These are phyloP conservation scores for Pseudomyrmex flavicornis DNA, from an alignment of 1,140 invertebrate species.

Conservation along the genomic window DNA sequence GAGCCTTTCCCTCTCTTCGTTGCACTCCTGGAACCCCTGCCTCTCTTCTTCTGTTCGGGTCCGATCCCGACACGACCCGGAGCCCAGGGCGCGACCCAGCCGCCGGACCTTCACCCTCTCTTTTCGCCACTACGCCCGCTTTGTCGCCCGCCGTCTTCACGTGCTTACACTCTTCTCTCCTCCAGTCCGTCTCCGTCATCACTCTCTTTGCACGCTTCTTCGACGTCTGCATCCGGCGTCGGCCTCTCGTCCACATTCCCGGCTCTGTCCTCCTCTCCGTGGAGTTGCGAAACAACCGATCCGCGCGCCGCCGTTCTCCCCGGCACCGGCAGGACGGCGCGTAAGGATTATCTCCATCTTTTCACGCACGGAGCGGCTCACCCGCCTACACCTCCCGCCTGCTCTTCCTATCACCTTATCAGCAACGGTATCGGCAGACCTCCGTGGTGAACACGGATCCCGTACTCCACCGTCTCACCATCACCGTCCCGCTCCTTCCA, in stretches of 20 bases:
- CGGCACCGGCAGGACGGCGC: constrained; percentile 35
- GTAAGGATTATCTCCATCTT: constrained; percentile 55
- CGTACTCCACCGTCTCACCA: constrained; percentile 35
- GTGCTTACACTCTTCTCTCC: constrained; percentile 54
- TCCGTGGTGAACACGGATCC: constrained; percentile 27
- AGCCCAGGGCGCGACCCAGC: constrained; percentile 36
- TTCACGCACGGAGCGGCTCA: constrained; percentile 50
- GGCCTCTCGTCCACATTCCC: not conserved
- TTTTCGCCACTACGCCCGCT: constrained; percentile 62
- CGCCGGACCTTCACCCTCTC: constrained; percentile 61
- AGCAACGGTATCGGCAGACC: constrained; percentile 13
- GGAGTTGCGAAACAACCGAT: constrained; percentile 30
- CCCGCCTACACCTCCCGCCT: constrained; percentile 31
- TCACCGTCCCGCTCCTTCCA: constrained; percentile 53
- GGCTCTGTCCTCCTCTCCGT: not conserved
- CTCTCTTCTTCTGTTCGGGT: constrained; percentile 27
- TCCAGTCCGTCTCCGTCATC: constrained; percentile 29
- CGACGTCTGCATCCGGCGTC: constrained; percentile 5
- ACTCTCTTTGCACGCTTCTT: constrained; percentile 29
- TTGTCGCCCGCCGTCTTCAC: constrained; percentile 66
- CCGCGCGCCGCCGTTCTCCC: constrained; percentile 38
- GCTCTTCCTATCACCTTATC: constrained; percentile 21
- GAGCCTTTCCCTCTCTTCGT: constrained; percentile 57
- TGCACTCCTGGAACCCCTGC: not conserved
- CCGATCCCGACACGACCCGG: constrained; percentile 55